These are phyloP conservation scores for Eremophila alpestris DNA, from an alignment of 2,797 vertebrate species.

Conservation along the genomic window DNA sequence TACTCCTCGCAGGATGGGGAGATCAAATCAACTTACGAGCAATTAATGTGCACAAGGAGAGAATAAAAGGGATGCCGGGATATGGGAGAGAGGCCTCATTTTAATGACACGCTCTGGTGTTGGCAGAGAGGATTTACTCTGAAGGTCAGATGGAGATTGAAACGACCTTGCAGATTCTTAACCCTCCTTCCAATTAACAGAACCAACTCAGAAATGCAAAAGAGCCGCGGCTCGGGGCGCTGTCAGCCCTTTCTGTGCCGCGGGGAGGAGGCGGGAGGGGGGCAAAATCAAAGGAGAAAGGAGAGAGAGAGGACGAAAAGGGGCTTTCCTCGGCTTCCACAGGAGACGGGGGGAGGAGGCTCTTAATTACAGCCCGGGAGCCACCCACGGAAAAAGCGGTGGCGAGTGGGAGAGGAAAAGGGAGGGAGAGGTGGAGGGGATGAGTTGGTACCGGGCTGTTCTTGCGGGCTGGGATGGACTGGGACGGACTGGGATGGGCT, in stretches of 20 bases:
- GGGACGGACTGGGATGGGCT: not conserved
- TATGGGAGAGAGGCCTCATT: conserved; percentile 62
- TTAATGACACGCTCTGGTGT: conserved; percentile 71
- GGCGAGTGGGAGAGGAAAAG: not conserved
- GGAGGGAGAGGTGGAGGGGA: fast-evolving
- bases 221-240: conserved; percentile 26
- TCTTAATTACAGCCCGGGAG: conserved; percentile 29
- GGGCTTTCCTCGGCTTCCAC: conserved; percentile 42
- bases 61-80: conserved; percentile 73
- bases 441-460: fast-evolving
- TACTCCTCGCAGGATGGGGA: conserved; percentile 76
- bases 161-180: conserved; percentile 81
- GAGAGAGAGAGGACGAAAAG: conserved; percentile 47
- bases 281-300: not conserved
- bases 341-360: not conserved
- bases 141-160: conserved; percentile 79
- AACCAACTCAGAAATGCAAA: conserved; percentile 75
- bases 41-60: conserved; percentile 78
- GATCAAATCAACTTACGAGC: conserved; percentile 83
- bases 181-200: conserved; percentile 76
- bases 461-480: not conserved
- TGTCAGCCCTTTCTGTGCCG: conserved; percentile 42
- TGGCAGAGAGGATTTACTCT: conserved; percentile 77
- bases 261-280: not conserved
- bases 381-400: not conserved